Percentiles rank a stretch among this genome's conserved stretches.
phyloP scores from a whole-genome alignment of 2,797 vertebrate species.

The Galaxias olidus region DNA sequence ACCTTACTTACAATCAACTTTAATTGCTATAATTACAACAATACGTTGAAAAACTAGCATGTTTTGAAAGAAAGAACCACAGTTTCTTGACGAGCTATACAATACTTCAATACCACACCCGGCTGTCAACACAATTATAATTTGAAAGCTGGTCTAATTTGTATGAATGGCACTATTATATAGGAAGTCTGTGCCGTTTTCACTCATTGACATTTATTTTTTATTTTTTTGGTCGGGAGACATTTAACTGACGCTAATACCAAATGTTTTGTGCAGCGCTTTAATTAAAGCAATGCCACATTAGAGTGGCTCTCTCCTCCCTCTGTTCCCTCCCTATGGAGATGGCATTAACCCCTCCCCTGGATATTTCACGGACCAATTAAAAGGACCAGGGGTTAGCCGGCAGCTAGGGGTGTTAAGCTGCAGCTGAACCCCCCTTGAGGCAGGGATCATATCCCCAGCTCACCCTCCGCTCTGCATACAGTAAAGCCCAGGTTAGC shows the following conservation, averaged over 20 bases:
- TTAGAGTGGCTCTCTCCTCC: conserved; percentile 17
- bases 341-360: conserved; percentile 61
- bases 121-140: too few relatives aligned
- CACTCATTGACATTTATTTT: too few relatives aligned
- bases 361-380: conserved; percentile 60
- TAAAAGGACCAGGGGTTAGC: conserved; percentile 52
- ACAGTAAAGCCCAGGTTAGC: conserved; percentile 13
- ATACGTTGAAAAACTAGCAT: background rate
- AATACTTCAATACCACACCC: too few relatives aligned
- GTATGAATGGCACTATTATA: too few relatives aligned
- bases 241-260: too few relatives aligned
- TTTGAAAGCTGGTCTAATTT: too few relatives aligned
- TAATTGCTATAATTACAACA: conserved; percentile 6
- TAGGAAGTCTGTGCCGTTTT: too few relatives aligned
- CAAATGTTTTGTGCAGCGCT: conserved; percentile 26
- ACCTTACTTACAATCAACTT: background rate
- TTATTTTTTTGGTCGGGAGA: background rate
- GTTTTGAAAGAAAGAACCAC: background rate
- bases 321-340: conserved; percentile 40
- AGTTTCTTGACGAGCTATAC: background rate
- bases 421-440: conserved; percentile 55
- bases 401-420: conserved; percentile 62
- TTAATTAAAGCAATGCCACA: conserved; percentile 50
- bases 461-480: conserved; percentile 36
- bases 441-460: conserved; percentile 61